Conservation (phyloP, 2,113 vertebrate genomes). For the Motacilla alba region DNA sequence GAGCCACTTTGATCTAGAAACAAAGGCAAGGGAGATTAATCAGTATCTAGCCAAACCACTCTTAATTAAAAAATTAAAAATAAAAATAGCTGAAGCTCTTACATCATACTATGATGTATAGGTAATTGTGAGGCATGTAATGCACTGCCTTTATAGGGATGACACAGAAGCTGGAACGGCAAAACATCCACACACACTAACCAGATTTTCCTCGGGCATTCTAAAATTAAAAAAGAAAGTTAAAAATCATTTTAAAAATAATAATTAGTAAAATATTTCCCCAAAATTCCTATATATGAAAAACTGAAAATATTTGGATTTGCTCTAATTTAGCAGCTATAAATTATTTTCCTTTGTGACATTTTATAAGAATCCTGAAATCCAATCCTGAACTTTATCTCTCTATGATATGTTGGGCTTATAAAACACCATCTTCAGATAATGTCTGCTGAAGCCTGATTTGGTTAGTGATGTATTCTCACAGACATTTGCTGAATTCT, state of each 20-base stretch:
- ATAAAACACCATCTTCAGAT: neutral
- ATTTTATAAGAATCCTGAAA: neutral
- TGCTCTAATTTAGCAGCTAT: neutral
- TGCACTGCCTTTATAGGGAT: neutral
- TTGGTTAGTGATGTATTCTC: neutral
- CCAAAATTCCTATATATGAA: neutral
- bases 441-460: neutral
- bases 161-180: neutral
- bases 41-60: neutral
- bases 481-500: neutral
- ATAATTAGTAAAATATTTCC: neutral
- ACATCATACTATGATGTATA: neutral
- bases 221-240: neutral
- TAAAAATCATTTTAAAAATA: neutral
- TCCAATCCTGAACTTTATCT: neutral
- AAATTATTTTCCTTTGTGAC: neutral
- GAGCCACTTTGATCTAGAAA: slow-evolving; percentile 25
- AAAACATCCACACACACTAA: neutral
- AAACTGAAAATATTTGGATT: neutral
- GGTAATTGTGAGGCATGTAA: neutral
- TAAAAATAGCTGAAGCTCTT: neutral
- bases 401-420: neutral
- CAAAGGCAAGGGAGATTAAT: neutral
- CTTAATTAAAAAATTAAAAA: slow-evolving; percentile 8
- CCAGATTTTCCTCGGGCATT: neutral